These are phyloP conservation scores for Drosophila nigromelanica DNA, from an alignment of 1,140 invertebrate genomes.

Conservation along the genomic window DNA sequence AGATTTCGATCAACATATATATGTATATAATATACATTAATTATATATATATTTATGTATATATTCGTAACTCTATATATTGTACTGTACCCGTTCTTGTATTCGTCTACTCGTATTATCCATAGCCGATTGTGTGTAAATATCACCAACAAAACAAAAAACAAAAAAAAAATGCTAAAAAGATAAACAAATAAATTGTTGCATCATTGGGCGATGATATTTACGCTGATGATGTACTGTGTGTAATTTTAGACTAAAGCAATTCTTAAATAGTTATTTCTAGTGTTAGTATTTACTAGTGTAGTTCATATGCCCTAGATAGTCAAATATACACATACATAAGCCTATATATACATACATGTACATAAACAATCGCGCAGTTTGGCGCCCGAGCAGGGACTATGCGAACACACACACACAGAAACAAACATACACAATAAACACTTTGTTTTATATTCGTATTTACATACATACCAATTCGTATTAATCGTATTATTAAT, in stretches of 20 bases:
- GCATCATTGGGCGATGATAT: constrained; percentile 2
- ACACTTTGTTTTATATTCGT: constrained; percentile 26
- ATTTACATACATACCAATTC: constrained; percentile 28
- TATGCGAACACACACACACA: constrained; percentile 1
- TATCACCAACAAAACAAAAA: constrained; percentile 24
- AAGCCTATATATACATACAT: constrained; percentile 22
- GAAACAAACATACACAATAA: background rate
- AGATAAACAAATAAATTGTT: background rate
- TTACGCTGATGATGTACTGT: constrained; percentile 13
- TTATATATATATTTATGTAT: constrained; percentile 25
- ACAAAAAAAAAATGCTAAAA: too few relatives aligned
- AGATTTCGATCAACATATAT: constrained; percentile 31
- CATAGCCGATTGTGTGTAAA: constrained; percentile 56
- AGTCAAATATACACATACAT: constrained; percentile 45
- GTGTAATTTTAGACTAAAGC: constrained; percentile 25
- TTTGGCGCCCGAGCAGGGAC: constrained; percentile 1
- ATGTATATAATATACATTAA: constrained; percentile 24
- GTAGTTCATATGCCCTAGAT: constrained; percentile 44
- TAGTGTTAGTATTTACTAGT: constrained; percentile 29
- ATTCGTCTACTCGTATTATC: constrained; percentile 28
- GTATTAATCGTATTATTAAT: constrained; percentile 45
- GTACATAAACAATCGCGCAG: constrained; percentile 3
- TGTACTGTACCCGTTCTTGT: constrained; percentile 29
- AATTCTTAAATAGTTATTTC: constrained; percentile 32
- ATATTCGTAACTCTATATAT: constrained; percentile 25